A percentile compares a stretch with the other conserved stretches of the same genome.
Evolutionary conservation across 64 coral and sea anemone species (phyloP).

Genomic region (Stylophora pistillata): DNA sequence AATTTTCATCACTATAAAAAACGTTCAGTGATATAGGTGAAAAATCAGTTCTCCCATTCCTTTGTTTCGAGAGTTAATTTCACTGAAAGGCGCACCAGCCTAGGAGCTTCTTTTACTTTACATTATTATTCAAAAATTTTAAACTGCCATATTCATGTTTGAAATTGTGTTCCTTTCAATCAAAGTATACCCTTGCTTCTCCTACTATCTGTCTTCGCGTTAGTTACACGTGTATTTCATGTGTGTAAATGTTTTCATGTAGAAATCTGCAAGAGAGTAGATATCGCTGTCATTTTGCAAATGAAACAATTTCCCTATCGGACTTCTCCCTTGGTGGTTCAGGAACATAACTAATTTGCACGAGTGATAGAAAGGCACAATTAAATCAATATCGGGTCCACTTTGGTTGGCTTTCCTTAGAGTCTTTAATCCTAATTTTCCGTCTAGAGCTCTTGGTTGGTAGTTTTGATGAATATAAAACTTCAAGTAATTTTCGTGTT

Average conservation of each 20-base stretch:
- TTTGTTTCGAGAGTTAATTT: neutral
- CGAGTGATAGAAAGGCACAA: neutral
- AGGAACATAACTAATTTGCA: neutral
- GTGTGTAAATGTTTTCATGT: too few relatives aligned
- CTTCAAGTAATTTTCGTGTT: neutral
- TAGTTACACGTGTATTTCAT: too few relatives aligned
- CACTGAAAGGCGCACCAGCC: neutral
- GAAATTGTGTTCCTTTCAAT: neutral
- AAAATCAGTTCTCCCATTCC: neutral
- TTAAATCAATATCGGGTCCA: neutral
- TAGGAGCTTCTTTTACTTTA: neutral
- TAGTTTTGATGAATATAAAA: neutral
- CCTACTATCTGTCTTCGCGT: neutral
- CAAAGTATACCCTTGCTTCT: neutral
- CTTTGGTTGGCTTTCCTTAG: neutral
- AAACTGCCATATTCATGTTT: neutral
- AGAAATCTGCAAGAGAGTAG: too few relatives aligned
- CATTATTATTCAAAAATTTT: too few relatives aligned
- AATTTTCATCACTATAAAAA: neutral
- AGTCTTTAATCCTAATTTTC: neutral
- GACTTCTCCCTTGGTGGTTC: constrained; percentile 19
- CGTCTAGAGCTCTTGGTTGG: neutral
- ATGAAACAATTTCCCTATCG: constrained; percentile 19
- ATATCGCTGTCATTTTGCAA: neutral
- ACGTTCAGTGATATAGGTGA: neutral